A percentile compares a stretch with the other conserved stretches of the same genome.
phyloP scores from a whole-genome alignment of 2,797 vertebrate species.

The Megalops cyprinoides region DNA sequence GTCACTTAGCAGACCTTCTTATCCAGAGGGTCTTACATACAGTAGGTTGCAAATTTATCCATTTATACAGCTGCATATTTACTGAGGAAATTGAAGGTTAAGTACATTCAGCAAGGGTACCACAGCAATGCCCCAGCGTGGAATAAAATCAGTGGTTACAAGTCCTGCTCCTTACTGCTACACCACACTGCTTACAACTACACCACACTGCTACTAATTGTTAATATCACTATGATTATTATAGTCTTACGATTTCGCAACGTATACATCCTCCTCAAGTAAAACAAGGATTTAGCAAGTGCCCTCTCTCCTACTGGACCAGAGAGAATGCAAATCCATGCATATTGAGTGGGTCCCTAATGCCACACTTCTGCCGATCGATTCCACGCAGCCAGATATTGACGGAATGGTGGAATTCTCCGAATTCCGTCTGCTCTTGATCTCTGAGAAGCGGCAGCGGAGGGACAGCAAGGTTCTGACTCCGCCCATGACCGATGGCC shows the following conservation, averaged over 20 bases:
- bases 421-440: not conserved
- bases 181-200: too few relatives aligned
- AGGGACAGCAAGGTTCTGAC: not conserved
- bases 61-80: too few relatives aligned
- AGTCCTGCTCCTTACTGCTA: too few relatives aligned
- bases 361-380: slow-evolving; percentile 60
- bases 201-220: too few relatives aligned
- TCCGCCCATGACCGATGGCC: not conserved
- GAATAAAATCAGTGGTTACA: too few relatives aligned
- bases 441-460: not conserved
- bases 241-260: not conserved
- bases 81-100: too few relatives aligned
- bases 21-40: too few relatives aligned
- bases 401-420: slow-evolving; percentile 43
- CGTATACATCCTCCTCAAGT: not conserved
- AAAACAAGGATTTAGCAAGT: not conserved
- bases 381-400: slow-evolving; percentile 65
- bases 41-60: too few relatives aligned
- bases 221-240: too few relatives aligned
- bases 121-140: too few relatives aligned
- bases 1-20: too few relatives aligned
- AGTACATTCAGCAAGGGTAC: too few relatives aligned
- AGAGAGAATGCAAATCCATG: slow-evolving; percentile 74
- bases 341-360: slow-evolving; percentile 75
- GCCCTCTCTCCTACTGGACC: not conserved